phyloP scores from a whole-genome alignment of 2,797 vertebrate species.

The Phalanger gymnotis region DNA sequence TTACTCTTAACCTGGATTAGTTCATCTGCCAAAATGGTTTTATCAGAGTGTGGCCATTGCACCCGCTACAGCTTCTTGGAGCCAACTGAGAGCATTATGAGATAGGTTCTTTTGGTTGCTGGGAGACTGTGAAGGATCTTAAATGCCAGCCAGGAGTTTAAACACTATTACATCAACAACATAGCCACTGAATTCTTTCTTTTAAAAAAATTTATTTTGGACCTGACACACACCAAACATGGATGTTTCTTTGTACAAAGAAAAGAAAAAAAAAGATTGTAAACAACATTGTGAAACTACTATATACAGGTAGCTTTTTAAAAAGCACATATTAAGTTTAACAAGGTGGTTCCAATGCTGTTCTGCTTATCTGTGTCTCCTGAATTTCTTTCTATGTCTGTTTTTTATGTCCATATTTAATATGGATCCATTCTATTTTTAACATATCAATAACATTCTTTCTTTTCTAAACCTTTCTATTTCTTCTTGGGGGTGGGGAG shows the following conservation, averaged over 20 bases:
- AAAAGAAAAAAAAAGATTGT: not conserved
- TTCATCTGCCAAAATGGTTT: not conserved
- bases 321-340: not conserved
- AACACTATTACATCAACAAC: not conserved
- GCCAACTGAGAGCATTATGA: not conserved
- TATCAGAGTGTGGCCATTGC: not conserved
- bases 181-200: not conserved
- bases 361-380: not conserved
- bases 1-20: not conserved
- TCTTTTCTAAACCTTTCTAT: too few species aligned
- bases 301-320: not conserved
- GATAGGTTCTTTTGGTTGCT: not conserved
- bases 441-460: not conserved
- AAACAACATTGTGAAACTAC: not conserved
- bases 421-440: not conserved
- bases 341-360: not conserved
- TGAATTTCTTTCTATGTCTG: not conserved
- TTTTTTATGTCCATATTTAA: not conserved
- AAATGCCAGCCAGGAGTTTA: not conserved
- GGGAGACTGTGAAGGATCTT: not conserved
- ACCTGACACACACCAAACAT: not conserved
- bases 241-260: not conserved
- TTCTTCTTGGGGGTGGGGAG: too few species aligned
- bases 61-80: not conserved
- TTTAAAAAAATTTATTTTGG: not conserved